Base-by-base conservation (phyloP, 2,888 invertebrate genomes). In the Lydus trimaculatus region DNA sequence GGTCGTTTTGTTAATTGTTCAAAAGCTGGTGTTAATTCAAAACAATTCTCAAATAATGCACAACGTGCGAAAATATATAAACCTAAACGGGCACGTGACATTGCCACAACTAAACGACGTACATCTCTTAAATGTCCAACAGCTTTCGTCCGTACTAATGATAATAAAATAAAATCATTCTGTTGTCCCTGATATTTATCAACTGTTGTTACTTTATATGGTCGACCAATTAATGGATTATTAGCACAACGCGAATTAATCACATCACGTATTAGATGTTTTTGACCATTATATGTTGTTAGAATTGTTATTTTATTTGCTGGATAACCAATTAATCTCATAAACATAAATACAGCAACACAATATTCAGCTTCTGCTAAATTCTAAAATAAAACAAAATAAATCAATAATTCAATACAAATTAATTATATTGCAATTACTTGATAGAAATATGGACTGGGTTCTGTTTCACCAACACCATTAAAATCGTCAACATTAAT, bases 171-270 rank as follows among this genome's bases (percentile, higher is more conserved):
- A 81, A 96, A 97, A 86, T 99, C 99, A 85, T 99, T 99, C 86
- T 99, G 99, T 82, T 99, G 99, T 67, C 99, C 99, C 83, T 99
- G 99, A 85, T 98, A 99, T 83, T 99, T 98, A 87, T 99, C 99
- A 20, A 99, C 99, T 0, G 99, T 99, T 0, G 95, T 94, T 31
- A 95, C 92, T 88, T 97, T 98, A 76, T 94, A 91, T 0, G 98
- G 98, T 80, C 92, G 88, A 20, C 99, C 99, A 76, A 99, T 97
- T 64, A 99, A 88, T 0, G 98, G 96, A 87, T 99, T 99, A 71
- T 92, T 92, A 0, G 95, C 95, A 85, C 99, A 99, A 64, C 99
- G 89, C 52, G 93, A 92, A 83, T 95, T 94, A 67, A 99, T 93
- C 7, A 99, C 98, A 85, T 99, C 99, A 1, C 98, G 88, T 58